Evolutionary conservation across 2,797 vertebrate species (phyloP).

Genomic region (Huso huso): DNA sequence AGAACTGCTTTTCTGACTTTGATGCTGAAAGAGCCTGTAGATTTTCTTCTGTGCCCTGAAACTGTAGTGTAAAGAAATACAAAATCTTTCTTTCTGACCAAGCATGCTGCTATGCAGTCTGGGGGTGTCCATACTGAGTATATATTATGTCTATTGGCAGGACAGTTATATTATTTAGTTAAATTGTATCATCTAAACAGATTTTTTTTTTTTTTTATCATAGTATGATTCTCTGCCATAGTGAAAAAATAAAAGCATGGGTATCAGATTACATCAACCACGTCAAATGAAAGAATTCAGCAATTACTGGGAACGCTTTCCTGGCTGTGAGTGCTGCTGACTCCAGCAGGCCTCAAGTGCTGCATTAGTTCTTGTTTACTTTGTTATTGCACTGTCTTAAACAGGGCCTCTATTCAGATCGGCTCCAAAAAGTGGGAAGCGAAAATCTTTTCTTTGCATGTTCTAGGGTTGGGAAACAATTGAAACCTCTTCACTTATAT

Average conservation of each 20-base stretch:
- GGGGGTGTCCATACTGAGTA: conserved; percentile 10
- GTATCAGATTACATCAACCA: conserved; percentile 9
- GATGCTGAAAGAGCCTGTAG: not conserved
- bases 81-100: not conserved
- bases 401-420: conserved; percentile 25
- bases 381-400: conserved; percentile 29
- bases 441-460: not conserved
- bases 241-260: not conserved
- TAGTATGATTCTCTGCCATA: not conserved
- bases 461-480: not conserved
- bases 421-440: conserved; percentile 19
- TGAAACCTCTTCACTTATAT: not conserved
- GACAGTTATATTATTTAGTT: not conserved
- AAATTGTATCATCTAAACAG: not conserved
- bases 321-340: conserved; percentile 43
- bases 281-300: conserved; percentile 39
- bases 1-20: not conserved
- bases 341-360: conserved; percentile 28
- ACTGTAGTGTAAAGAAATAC: not conserved
- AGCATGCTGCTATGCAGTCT: not conserved
- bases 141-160: conserved; percentile 16
- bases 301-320: conserved; percentile 33
- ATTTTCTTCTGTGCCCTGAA: conserved; percentile 2
- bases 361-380: conserved; percentile 37
- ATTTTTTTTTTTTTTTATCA: not conserved